Conservation (phyloP, 2,888 invertebrate genomes). For the Balanococcus diminutus region DNA sequence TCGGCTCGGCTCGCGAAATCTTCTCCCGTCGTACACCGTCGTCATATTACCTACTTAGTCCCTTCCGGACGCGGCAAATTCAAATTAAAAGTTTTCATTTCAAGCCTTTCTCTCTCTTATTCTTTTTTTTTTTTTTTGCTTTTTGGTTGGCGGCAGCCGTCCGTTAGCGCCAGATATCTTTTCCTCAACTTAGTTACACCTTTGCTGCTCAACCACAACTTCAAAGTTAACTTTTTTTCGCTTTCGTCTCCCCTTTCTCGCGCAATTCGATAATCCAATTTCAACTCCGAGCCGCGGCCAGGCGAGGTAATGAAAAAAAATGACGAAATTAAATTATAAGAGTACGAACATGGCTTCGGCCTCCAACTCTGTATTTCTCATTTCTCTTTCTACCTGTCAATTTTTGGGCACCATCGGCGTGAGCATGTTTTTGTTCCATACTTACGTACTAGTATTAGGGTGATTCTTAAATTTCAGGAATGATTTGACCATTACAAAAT, state of each 20-base stretch:
- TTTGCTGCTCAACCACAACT: background rate
- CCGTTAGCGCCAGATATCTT: background rate
- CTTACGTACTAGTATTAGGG: no score
- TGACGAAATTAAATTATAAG: slow-evolving; percentile 1
- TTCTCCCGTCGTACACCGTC: background rate
- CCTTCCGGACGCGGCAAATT: background rate
- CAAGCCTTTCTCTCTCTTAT: background rate
- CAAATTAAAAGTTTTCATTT: slow-evolving; percentile 28
- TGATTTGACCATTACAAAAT: no score
- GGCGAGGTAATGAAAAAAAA: background rate
- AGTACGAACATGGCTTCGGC: background rate
- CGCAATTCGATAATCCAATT: slow-evolving; percentile 13
- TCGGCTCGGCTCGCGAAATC: background rate
- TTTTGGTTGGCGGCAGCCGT: background rate
- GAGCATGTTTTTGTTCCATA: background rate
- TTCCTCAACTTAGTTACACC: background rate
- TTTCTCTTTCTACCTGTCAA: background rate
- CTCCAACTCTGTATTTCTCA: background rate
- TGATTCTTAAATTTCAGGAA: no score
- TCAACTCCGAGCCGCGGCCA: background rate
- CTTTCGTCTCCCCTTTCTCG: background rate
- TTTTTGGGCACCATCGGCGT: background rate
- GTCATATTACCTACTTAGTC: background rate
- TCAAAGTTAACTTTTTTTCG: background rate
- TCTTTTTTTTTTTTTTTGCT: background rate